Evolutionary conservation across 2,797 vertebrate species (phyloP).

Genomic region (Sphenopsis melanotis): DNA sequence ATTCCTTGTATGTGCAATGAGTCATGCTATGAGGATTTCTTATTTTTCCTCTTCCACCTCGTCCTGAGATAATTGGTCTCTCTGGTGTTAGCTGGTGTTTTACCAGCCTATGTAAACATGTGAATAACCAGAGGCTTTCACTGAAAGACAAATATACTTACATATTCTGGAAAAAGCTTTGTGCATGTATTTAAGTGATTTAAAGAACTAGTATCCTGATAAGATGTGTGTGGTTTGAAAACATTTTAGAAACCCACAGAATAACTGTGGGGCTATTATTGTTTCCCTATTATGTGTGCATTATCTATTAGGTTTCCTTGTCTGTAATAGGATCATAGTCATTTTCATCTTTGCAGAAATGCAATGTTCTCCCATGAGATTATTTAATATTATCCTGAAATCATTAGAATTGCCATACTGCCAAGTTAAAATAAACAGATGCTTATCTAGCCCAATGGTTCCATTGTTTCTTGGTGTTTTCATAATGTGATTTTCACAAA

Average conservation of each 20-base stretch:
- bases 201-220: background rate
- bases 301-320: background rate
- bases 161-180: background rate
- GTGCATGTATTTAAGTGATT: background rate
- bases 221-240: background rate
- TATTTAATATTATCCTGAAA: background rate
- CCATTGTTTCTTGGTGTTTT: background rate
- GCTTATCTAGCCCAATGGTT: background rate
- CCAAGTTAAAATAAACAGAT: background rate
- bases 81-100: background rate
- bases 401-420: background rate
- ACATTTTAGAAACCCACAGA: background rate
- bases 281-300: background rate
- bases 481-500: background rate
- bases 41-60: background rate
- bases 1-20: background rate
- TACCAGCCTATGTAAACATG: background rate
- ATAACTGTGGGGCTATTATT: background rate
- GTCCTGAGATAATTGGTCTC: background rate
- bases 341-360: background rate
- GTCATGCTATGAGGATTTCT: background rate
- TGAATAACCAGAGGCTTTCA: background rate
- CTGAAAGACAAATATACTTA: background rate
- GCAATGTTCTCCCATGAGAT: background rate
- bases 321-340: background rate